Percentiles rank a stretch among this genome's conserved stretches.
Evolutionary conservation across 2,888 invertebrate species (phyloP).

Genomic region (Chironomus riparius): DNA sequence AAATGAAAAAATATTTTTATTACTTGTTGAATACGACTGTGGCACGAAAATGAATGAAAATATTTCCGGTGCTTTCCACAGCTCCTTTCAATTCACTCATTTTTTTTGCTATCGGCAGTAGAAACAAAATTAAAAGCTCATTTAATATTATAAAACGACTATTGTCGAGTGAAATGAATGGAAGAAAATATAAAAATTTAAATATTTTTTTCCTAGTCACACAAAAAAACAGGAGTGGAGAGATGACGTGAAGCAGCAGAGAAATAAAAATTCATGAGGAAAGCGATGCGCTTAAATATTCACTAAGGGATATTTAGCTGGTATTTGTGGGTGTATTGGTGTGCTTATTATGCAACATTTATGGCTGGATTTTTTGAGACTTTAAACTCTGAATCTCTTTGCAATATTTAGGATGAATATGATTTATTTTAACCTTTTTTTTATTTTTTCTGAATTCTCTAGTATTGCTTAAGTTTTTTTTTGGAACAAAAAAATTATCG

Average conservation of each 20-base stretch:
- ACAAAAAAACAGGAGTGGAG: no score
- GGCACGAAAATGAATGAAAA: neutral
- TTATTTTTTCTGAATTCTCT: no score
- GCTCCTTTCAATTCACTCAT: neutral
- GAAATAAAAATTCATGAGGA: conserved; percentile 14
- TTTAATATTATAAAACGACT: neutral
- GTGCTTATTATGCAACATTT: neutral
- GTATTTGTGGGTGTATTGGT: no score
- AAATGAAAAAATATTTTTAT: conserved; percentile 5
- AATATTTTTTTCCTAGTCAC: no score
- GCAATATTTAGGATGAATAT: no score
- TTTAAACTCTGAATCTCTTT: no score
- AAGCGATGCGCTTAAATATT: neutral
- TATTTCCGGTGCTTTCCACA: neutral
- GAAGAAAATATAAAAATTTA: neutral
- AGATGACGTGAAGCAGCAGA: no score
- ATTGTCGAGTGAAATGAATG: neutral
- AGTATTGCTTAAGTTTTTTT: no score
- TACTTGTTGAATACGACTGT: conserved; percentile 17
- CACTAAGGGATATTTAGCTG: no score
- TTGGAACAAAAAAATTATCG: no score
- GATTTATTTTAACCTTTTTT: no score
- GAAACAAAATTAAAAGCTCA: neutral
- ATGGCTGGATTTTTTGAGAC: no score
- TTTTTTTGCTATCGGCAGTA: neutral